These are phyloP conservation scores for Drosophila serrata DNA, from an alignment of 1,140 invertebrate species.

Conservation along the genomic window DNA sequence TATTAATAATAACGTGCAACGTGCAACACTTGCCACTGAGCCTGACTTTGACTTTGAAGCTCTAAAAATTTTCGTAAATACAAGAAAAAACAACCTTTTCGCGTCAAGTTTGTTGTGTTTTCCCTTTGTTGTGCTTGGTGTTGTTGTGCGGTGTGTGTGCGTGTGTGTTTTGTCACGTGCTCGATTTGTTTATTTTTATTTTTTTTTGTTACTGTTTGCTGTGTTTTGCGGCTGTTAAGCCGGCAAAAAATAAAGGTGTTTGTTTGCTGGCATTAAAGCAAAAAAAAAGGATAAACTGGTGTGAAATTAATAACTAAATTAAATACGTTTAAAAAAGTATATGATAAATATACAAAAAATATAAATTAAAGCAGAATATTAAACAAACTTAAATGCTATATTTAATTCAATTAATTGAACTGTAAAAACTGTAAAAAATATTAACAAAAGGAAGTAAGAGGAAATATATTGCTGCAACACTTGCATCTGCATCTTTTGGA, in stretches of 20 bases:
- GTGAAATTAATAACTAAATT: conserved; percentile 1
- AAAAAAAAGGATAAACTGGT: background rate
- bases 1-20: conserved; percentile 5
- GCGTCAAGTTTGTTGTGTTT: conserved; percentile 32
- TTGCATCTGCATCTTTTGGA: conserved; percentile 17
- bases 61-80: background rate
- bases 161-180: conserved; percentile 27
- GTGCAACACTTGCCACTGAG: conserved; percentile 17
- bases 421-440: background rate
- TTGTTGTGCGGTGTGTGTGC: background rate
- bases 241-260: background rate
- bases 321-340: background rate
- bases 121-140: conserved; percentile 32
- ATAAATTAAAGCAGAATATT: background rate
- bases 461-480: conserved; percentile 7
- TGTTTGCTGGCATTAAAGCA: background rate
- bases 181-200: conserved; percentile 37
- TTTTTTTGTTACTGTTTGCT: conserved; percentile 37
- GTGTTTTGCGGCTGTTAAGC: conserved; percentile 9
- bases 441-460: background rate
- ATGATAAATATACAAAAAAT: no score
- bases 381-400: no score
- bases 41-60: conserved; percentile 30
- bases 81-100: conserved; percentile 2
- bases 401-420: background rate